A percentile compares a stretch with the other conserved stretches of the same genome.
phyloP scores from a whole-genome alignment of 2,113 vertebrate species.

The Terrapene triunguis region DNA sequence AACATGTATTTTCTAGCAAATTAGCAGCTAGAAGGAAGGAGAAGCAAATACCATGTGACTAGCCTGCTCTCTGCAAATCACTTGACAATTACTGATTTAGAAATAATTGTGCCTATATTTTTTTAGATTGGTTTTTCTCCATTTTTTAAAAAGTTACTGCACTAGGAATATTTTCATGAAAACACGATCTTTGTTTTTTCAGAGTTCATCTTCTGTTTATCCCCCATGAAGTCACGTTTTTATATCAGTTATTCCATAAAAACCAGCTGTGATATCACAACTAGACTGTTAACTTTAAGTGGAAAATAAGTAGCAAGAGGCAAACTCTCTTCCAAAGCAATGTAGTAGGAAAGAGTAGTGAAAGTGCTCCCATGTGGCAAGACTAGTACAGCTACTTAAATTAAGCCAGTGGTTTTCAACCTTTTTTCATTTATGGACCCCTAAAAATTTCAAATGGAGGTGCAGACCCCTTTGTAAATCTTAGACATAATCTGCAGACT shows the following conservation, averaged over 20 bases:
- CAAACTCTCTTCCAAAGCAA: neutral
- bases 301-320: neutral
- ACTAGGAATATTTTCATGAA: neutral
- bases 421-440: too few relatives aligned
- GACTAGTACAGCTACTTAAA: neutral
- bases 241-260: neutral
- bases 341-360: neutral
- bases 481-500: too few relatives aligned
- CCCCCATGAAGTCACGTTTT: neutral
- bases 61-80: neutral
- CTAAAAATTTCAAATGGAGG: too few relatives aligned
- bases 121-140: neutral
- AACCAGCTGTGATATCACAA: neutral
- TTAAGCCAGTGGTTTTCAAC: too few relatives aligned
- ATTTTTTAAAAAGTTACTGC: neutral
- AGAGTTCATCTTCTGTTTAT: neutral
- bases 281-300: neutral
- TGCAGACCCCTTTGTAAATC: too few relatives aligned
- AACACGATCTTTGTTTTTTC: neutral
- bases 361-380: neutral
- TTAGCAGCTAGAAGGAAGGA: neutral
- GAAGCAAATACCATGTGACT: neutral
- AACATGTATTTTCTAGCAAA: neutral
- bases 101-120: neutral
- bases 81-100: neutral